Evolutionary conservation across 2,888 invertebrate species (phyloP), one percentile per base, ranked within the genome.

Genomic region (Notodonta ziczac): DNA sequence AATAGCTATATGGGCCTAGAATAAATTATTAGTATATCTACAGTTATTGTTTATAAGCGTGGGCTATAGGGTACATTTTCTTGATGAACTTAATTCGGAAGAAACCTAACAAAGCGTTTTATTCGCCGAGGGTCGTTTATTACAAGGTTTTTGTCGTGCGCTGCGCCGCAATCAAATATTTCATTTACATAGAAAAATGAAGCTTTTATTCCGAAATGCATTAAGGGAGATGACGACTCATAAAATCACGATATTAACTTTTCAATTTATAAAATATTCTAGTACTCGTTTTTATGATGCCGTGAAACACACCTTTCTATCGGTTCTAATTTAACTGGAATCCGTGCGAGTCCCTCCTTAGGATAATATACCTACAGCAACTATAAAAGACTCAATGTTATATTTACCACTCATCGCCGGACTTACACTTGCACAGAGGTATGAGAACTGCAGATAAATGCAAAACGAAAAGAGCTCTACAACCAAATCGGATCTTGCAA

Each of bases 1-100:
- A 85, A 89, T 85, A 72, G 83, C 81, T 77, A 69, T 73, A 84
- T 80, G 77, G 78, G 73, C 69, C 70, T 69, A 65, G 78, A 83
- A 85, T 55, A 55, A 16, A 44, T 44, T 44, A 44, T 12, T 44
- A 44, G 9, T 44, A 44, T 44, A 10, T 10, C 44, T 12, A 12
- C 44, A 44, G 10, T 44, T 44, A 13, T 44, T 44, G 12, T 44
- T 44, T 8, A 9, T 40, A 40, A 40, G 7, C 8, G 4, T 8
- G 40, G 9, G 40, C 40, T 46, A 24, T 24, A 24, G 2, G 24
- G 24, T 24, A 24, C 24, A 24, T 24, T 24, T 24, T 24, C 24
- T 24, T 24, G 24, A 24, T 2, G 24, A 24, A 24, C 24, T 24
- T 24, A 24, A 24, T 2, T 24, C 24, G 24, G 24, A 24, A 24